These are phyloP conservation scores for Drepanosiphum platanoidis DNA, from an alignment of 2,888 invertebrate genomes.

Conservation along the genomic window DNA sequence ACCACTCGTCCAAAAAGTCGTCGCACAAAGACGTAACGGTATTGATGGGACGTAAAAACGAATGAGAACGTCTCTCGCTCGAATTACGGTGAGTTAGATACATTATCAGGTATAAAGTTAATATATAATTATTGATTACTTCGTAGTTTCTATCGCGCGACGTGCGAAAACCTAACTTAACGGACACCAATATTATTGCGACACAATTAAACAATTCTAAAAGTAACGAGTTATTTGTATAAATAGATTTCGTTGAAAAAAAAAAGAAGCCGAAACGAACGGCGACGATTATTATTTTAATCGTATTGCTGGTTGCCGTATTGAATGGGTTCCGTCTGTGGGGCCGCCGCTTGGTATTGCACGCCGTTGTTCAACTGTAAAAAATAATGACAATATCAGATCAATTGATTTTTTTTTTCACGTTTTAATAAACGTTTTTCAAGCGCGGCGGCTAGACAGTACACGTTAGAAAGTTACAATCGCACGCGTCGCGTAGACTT, in stretches of 20 bases:
- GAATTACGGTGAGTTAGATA: no score
- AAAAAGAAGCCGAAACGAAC: background rate
- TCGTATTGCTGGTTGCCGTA: slow-evolving; percentile 48
- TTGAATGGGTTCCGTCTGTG: slow-evolving; percentile 39
- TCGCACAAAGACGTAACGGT: slow-evolving; percentile 6
- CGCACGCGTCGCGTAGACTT: background rate
- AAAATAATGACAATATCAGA: background rate
- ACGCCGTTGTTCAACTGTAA: background rate
- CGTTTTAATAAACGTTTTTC: background rate
- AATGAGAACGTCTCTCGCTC: no score
- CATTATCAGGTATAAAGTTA: no score
- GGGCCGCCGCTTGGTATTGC: background rate
- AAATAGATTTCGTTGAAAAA: background rate
- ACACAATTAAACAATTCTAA: background rate
- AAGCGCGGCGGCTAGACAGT: background rate
- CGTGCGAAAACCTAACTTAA: background rate
- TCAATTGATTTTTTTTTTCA: background rate
- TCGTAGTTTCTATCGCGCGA: no score
- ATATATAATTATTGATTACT: no score
- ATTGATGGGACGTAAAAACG: background rate
- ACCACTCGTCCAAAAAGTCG: background rate
- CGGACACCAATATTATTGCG: background rate
- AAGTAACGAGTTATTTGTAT: background rate
- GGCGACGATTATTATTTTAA: slow-evolving; percentile 8
- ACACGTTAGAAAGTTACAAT: background rate